Conservation (phyloP, 2,797 vertebrate genomes). For the Hypotaenidia okinawae region DNA sequence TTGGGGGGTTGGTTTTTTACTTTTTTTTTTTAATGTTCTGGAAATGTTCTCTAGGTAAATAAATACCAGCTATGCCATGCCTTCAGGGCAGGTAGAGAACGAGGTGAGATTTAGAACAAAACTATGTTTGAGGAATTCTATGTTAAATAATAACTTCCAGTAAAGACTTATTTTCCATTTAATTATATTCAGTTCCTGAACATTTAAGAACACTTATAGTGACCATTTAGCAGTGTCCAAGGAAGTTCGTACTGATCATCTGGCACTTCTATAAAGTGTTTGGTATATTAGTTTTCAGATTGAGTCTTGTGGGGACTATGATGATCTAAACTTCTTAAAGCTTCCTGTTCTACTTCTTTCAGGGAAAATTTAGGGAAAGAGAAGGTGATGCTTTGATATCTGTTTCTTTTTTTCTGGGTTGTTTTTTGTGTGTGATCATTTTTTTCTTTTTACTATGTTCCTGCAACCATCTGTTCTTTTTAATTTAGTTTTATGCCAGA, state of each 20-base stretch:
- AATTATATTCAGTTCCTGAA: background rate
- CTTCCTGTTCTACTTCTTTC: background rate
- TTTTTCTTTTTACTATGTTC: background rate
- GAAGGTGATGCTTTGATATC: background rate
- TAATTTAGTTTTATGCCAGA: background rate
- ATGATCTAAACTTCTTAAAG: background rate
- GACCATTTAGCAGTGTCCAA: background rate
- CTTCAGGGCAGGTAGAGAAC: background rate
- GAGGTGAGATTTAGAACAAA: background rate
- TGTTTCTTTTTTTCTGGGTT: background rate
- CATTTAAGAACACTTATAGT: background rate
- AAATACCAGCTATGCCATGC: background rate
- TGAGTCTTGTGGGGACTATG: background rate
- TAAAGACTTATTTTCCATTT: background rate
- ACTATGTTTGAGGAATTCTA: background rate
- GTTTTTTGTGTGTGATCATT: background rate
- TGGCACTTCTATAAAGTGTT: background rate
- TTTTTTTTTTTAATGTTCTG: background rate
- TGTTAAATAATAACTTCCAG: background rate
- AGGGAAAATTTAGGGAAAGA: background rate
- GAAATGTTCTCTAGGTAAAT: background rate
- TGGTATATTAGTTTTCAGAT: background rate
- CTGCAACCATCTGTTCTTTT: constrained; percentile 22
- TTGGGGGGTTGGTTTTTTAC: no score
- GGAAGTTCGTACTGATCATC: background rate